phyloP scores from a whole-genome alignment of 2,888 invertebrate genomes.

The Hirtodrosophila alboralis region DNA sequence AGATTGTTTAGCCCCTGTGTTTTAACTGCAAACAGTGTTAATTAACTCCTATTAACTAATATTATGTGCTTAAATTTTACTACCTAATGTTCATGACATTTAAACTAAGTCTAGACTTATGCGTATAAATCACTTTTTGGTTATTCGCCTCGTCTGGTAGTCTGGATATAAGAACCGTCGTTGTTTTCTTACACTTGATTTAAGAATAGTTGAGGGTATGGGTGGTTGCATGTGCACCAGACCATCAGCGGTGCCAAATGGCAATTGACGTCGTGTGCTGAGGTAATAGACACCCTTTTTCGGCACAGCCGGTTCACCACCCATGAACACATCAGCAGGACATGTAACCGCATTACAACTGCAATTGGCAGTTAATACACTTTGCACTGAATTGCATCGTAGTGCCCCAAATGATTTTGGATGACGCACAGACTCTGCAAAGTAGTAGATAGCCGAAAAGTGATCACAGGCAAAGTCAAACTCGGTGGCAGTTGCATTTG shows the following conservation, averaged over 20 bases:
- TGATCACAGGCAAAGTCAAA: constrained; percentile 80
- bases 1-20: too few relatives aligned
- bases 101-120: neutral
- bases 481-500: constrained; percentile 77
- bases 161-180: neutral
- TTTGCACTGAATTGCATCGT: constrained; percentile 51
- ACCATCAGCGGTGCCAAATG: constrained; percentile 68
- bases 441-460: constrained; percentile 78
- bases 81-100: too few relatives aligned
- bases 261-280: constrained; percentile 63
- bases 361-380: constrained; percentile 50
- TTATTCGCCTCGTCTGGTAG: constrained; percentile 1
- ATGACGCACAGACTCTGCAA: constrained; percentile 76
- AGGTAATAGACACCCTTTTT: constrained; percentile 79
- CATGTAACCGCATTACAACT: constrained; percentile 54
- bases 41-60: too few relatives aligned
- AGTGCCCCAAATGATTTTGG: constrained; percentile 74
- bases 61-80: too few relatives aligned
- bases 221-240: constrained; percentile 65
- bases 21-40: too few relatives aligned
- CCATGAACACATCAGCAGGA: constrained; percentile 71
- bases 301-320: constrained; percentile 80
- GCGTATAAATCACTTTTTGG: constrained; percentile 29
- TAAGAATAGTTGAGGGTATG: constrained; percentile 54
- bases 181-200: constrained; percentile 37